Conservation (phyloP, 2,888 invertebrate genomes). For the Drosophila trichaetosa region DNA sequence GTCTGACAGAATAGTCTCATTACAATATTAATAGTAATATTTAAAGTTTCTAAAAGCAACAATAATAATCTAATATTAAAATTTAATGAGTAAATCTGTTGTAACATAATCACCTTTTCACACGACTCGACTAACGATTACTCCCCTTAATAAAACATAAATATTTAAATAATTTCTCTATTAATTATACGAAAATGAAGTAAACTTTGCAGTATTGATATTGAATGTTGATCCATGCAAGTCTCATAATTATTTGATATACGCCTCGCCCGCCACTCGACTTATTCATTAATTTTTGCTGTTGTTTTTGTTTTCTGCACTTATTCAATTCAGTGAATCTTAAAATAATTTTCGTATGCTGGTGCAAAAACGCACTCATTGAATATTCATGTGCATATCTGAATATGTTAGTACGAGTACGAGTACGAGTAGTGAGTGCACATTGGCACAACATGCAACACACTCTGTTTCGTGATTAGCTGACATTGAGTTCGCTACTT, state of each 20-base stretch:
- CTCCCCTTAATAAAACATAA: not conserved
- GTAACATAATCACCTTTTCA: not conserved
- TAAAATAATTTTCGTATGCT: slow-evolving; percentile 52
- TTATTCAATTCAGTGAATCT: slow-evolving; percentile 45
- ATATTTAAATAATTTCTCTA: slow-evolving; percentile 2
- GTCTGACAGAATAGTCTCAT: slow-evolving; percentile 18
- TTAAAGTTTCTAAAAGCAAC: not conserved
- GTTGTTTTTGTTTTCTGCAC: slow-evolving; percentile 15
- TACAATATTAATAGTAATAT: not conserved
- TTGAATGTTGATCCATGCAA: slow-evolving; percentile 5
- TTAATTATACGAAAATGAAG: not conserved
- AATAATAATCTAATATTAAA: not conserved
- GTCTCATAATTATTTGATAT: slow-evolving; percentile 17
- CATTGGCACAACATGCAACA: slow-evolving; percentile 70
- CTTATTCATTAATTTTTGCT: slow-evolving; percentile 13
- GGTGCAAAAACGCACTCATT: slow-evolving; percentile 57
- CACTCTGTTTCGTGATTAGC: slow-evolving; percentile 64
- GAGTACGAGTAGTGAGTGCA: slow-evolving; percentile 36
- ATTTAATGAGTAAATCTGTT: not conserved
- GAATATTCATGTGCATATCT: slow-evolving; percentile 65
- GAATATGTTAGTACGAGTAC: slow-evolving; percentile 47
- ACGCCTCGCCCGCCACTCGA: slow-evolving; percentile 10
- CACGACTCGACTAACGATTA: not conserved
- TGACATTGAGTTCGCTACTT: slow-evolving; percentile 57
- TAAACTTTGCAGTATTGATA: not conserved